Evolutionary conservation across 2,888 invertebrate species (phyloP), one percentile per base, ranked within the genome.

Genomic region (Leptinotarsa juncta): DNA sequence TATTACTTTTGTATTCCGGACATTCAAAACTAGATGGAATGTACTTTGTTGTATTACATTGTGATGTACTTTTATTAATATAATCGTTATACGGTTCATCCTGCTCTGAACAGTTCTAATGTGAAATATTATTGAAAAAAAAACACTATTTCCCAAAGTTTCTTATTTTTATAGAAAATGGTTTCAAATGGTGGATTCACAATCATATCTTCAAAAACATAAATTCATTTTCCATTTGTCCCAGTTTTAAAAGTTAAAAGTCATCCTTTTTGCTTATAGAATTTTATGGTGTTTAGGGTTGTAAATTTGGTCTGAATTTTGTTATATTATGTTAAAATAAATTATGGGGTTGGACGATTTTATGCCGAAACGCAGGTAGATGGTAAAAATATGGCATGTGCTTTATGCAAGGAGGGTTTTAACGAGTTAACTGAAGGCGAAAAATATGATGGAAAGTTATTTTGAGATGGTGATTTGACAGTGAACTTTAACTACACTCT

Each of bases 331-430:
- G 20, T 20, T 20, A 20, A 20, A 20, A 20, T 68, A 77, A 79
- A 79, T 81, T 78, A 75, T 71, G 65, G 72, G 76, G 71, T 77
- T 74, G 69, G 67, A 20, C 69, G 23, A 68, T 72, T 75, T 72
- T 70, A 51, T 75, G 77, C 73, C 65, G 65, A 68, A 72, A 71
- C 67, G 74, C 79, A 79, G 77, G 79, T 79, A 79, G 67, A 71
- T 68, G 62, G 65, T 76, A 73, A 73, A 76, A 73, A 71, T 76
- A 62, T 60, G 66, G 55, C 66, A 57, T 65, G 71, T 26, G 60
- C 68, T 69, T 72, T 67, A 51, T 69, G 4, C 68, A 4, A 60
- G 68, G 70, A 76, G 74, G 76, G 75, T 72, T 75, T 75, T 75
- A 70, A 75, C 75, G 49, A 23, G 23, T 57, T 69, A 2, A 48